These are phyloP conservation scores for Epinephelus fuscoguttatus DNA, from an alignment of 2,113 vertebrate species.

Conservation along the genomic window DNA sequence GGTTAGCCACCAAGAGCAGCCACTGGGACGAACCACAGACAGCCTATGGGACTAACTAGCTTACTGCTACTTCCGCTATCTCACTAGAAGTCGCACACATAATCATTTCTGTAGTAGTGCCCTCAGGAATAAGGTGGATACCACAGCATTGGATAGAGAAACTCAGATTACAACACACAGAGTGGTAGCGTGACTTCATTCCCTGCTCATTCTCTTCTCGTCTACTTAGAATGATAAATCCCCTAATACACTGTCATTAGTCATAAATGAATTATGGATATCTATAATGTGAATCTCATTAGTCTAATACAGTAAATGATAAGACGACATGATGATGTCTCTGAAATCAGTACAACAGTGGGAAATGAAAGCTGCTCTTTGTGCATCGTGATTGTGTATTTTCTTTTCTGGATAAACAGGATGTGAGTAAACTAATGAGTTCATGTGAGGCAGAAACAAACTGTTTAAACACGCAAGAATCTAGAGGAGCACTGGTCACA, in stretches of 20 bases:
- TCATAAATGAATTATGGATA: background rate
- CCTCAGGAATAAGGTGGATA: no score
- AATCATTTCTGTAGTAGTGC: no score
- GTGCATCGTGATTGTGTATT: conserved; percentile 1
- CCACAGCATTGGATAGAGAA: no score
- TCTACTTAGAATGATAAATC: background rate
- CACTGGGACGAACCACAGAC: no score
- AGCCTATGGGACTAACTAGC: no score
- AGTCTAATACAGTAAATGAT: background rate
- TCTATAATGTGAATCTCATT: background rate
- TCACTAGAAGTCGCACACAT: no score
- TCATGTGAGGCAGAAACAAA: background rate
- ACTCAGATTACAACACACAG: no score
- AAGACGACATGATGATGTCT: background rate
- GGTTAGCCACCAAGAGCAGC: no score
- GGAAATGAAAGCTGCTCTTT: background rate
- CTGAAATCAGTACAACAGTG: background rate
- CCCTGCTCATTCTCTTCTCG: no score
- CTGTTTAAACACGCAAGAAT: background rate
- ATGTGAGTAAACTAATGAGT: conserved; percentile 18
- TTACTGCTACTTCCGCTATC: no score
- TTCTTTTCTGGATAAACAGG: conserved; percentile 40
- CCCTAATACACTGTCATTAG: background rate
- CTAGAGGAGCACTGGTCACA: background rate
- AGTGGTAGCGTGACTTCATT: no score